Evolutionary conservation across 2,888 invertebrate genomes (phyloP).

Genomic region (Lochmaea crataegi): DNA sequence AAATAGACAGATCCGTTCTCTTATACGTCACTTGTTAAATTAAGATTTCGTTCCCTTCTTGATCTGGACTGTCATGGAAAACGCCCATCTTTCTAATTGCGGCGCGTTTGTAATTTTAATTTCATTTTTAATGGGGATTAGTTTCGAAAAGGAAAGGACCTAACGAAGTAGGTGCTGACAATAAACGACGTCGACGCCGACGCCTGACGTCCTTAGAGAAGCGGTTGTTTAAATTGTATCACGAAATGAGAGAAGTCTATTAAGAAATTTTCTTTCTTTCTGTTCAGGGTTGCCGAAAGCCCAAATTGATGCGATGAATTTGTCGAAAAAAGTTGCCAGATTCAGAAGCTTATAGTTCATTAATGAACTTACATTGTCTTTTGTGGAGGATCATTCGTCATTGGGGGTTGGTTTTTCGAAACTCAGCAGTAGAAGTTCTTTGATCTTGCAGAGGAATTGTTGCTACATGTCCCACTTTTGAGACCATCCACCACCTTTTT

Average conservation of each 20-base stretch:
- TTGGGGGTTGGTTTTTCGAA: no score
- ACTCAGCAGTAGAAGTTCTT: no score
- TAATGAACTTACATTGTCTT: no score
- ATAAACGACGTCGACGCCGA: constrained; percentile 15
- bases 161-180: constrained; percentile 37
- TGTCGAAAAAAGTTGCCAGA: no score
- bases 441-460: no score
- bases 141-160: constrained; percentile 31
- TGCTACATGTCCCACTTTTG: no score
- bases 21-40: constrained; percentile 63
- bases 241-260: neutral
- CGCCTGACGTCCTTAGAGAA: neutral
- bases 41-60: constrained; percentile 62
- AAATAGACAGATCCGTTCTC: constrained; percentile 61
- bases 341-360: no score
- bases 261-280: no score
- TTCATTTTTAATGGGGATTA: constrained; percentile 51
- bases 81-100: constrained; percentile 56
- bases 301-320: no score
- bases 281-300: no score
- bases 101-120: constrained; percentile 58
- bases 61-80: constrained; percentile 38
- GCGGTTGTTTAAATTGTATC: constrained; percentile 24
- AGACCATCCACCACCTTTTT: no score
- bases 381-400: no score